Evolutionary conservation across 2,113 vertebrate species (phyloP), one percentile per base, ranked within the genome.

Genomic region (Piprites chloris): DNA sequence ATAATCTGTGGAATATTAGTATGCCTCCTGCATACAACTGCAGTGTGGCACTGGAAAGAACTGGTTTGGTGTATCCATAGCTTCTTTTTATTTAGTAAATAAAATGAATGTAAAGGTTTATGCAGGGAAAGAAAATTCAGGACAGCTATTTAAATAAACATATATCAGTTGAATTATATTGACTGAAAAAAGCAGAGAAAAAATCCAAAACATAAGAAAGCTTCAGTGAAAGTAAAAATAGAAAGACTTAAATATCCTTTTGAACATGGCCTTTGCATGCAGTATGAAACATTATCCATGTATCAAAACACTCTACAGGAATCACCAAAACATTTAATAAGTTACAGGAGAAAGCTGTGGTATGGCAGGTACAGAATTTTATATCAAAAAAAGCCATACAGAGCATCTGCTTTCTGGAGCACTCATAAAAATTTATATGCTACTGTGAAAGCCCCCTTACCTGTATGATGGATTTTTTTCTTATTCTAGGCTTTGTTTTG

Each of bases 41-140:
- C 94, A 95, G 90, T 66, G 35, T 91, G 74, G 50, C 74, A 90
- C 50, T 90, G 85, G 93, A 91, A 91, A 88, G 55, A 80, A 74
- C 78, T 84, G 39, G 35, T 77, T 91, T 88, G 39, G 35, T 9
- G 1, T 47, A 80, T 59, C 37, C 18, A 14, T 67, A 72, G 58
- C 24, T 85, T 33, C 14, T 82, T 96, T 93, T 94, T 73, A 69
- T 88, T 83, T 90, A 89, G 41, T 35, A 85, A 87, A 91, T 85
- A 85, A 93, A 91, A 91, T 37, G 61, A 85, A 85, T 53, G 14
- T 65, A 79, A 89, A 93, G 44, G 58, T 90, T 82, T 77, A 74
- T 59, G 14, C 21, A 67, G n/a, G 12, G 19, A 72, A 86, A 94
- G 35, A 85, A 87, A 62, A 85, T 33, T 86, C 42, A 83, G 30